Percentiles rank a stretch among this genome's conserved stretches.
These are phyloP conservation scores for Operophtera brumata DNA, from an alignment of 2,888 invertebrate species.

Conservation along the genomic window DNA sequence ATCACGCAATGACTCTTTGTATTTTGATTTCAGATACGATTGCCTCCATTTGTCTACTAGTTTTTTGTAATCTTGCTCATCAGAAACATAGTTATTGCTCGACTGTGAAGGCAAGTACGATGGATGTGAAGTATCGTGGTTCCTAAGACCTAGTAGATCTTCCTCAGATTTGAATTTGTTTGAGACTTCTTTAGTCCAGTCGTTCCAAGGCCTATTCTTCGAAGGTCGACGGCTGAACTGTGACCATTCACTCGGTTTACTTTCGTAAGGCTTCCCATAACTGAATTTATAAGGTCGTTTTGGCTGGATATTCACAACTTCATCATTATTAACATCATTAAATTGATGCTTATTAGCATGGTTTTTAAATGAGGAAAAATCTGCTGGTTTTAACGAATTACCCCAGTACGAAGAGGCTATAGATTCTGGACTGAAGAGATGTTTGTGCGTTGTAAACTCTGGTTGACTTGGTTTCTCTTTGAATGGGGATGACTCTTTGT, in stretches of 20 bases:
- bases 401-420: conserved; percentile 62
- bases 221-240: conserved; percentile 48
- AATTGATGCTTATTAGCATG: conserved; percentile 51
- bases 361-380: conserved; percentile 51
- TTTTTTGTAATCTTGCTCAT: conserved; percentile 64
- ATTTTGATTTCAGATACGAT: conserved; percentile 68
- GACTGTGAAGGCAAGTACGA: conserved; percentile 60
- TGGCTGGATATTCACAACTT: conserved; percentile 63
- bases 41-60: conserved; percentile 70
- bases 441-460: conserved; percentile 56
- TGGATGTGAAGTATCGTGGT: conserved; percentile 66
- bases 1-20: conserved; percentile 59
- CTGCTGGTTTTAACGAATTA: conserved; percentile 56
- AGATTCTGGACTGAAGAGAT: conserved; percentile 51
- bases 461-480: conserved; percentile 47
- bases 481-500: conserved; percentile 47
- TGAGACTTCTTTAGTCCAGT: conserved; percentile 58
- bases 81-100: conserved; percentile 42
- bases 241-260: conserved; percentile 52
- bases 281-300: conserved; percentile 54
- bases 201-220: conserved; percentile 51
- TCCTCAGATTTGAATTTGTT: conserved; percentile 66
- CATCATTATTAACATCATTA: conserved; percentile 49
- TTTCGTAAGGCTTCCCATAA: conserved; percentile 49
- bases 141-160: conserved; percentile 68